A percentile compares a stretch with the other conserved stretches of the same genome.
These are phyloP conservation scores for Rhyacophila brunnea DNA, from an alignment of 1,140 invertebrate genomes.

Conservation along the genomic window DNA sequence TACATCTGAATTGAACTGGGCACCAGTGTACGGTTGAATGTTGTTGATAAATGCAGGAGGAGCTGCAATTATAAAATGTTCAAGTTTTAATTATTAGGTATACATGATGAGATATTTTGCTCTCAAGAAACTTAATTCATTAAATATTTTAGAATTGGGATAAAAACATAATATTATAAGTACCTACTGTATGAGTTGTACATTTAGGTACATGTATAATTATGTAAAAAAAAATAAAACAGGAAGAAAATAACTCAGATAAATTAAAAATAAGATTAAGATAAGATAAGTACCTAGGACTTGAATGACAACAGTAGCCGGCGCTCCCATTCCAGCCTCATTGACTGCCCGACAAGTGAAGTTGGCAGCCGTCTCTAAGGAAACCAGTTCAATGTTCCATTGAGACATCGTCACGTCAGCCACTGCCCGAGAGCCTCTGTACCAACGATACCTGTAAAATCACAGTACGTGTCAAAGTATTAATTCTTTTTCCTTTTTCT, in stretches of 20 bases:
- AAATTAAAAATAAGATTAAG: no score
- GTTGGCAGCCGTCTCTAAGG: conserved; percentile 78
- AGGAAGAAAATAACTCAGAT: no score
- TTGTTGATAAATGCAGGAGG: conserved; percentile 83
- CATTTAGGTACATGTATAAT: no score
- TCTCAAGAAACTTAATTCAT: no score
- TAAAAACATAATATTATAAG: no score
- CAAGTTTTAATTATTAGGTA: no score
- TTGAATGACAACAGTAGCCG: conserved; percentile 70
- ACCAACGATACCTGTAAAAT: conserved; percentile 69
- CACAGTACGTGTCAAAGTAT: no score
- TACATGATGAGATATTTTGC: no score
- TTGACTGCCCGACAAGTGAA: conserved; percentile 85
- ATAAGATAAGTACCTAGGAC: conserved; percentile 81
- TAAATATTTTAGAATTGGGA: no score
- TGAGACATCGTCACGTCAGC: conserved; percentile 70
- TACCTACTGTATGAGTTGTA: no score
- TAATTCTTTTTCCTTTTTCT: no score
- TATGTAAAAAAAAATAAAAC: no score
- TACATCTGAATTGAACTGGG: conserved; percentile 65
- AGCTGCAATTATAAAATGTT: conserved; percentile 57
- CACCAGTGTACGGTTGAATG: conserved; percentile 78
- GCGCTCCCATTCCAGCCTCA: conserved; percentile 73
- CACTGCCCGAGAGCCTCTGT: conserved; percentile 69
- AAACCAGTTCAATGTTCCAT: conserved; percentile 77